Conservation (phyloP, 2,797 vertebrate genomes). For the Peromyscus nudipes region DNA sequence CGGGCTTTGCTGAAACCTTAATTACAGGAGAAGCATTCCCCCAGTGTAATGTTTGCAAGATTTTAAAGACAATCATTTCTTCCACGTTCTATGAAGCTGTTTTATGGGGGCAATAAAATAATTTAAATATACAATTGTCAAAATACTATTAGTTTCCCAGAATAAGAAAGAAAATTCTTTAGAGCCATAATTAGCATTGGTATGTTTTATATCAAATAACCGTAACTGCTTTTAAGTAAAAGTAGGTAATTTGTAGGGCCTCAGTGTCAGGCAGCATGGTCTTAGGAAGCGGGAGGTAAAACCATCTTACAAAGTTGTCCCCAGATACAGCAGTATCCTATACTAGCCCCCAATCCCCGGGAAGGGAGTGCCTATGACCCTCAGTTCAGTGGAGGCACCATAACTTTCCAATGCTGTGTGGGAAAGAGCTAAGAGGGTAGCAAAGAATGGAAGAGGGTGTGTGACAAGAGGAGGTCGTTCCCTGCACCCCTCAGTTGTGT, state of each 20-base stretch:
- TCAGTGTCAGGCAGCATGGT: accelerated
- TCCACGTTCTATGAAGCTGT: conserved; percentile 47
- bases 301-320: accelerated
- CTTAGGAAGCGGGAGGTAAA: neutral
- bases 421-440: accelerated
- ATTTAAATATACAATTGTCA: neutral
- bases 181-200: neutral
- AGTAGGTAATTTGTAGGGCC: neutral
- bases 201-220: neutral
- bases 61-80: conserved; percentile 47
- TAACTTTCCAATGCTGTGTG: accelerated
- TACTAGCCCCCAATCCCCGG: accelerated
- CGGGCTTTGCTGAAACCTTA: conserved; percentile 73
- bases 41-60: conserved; percentile 54
- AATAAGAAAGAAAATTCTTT: neutral
- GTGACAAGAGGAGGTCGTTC: accelerated
- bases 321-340: accelerated
- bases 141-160: neutral
- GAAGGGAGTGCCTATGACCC: neutral
- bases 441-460: accelerated
- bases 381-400: accelerated
- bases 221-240: neutral
- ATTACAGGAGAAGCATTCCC: conserved; percentile 76
- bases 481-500: accelerated
- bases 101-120: conserved; percentile 2